Evolutionary conservation across 2,888 invertebrate genomes (phyloP).

Genomic region (Dinocampus coccinellae): DNA sequence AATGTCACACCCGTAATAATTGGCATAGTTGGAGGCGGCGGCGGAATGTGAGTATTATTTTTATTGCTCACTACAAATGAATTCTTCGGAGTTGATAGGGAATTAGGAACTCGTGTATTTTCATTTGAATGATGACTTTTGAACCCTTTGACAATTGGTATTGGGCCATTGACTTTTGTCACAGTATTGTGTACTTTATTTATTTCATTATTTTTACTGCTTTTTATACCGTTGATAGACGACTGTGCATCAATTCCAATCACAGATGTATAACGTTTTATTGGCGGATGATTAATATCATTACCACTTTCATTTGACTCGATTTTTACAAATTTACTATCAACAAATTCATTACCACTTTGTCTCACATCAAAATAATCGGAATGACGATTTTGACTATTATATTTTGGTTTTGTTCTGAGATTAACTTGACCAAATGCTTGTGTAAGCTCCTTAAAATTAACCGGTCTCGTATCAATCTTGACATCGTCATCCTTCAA

Average conservation of each 20-base stretch:
- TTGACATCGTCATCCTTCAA: conserved; percentile 42
- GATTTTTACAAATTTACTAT: conserved; percentile 30
- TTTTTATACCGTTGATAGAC: conserved; percentile 33
- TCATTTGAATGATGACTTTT: conserved; percentile 39
- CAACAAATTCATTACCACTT: conserved; percentile 15
- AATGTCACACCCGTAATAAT: conserved; percentile 66
- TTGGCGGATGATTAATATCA: conserved; percentile 23
- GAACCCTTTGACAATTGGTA: conserved; percentile 58
- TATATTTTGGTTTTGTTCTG: conserved; percentile 44
- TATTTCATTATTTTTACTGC: conserved; percentile 11
- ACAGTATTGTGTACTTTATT: conserved; percentile 19
- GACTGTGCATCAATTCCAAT: conserved; percentile 51
- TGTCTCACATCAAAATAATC: conserved; percentile 45
- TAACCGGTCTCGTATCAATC: conserved; percentile 55
- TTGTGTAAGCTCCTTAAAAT: conserved; percentile 60
- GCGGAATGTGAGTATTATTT: conserved; percentile 43
- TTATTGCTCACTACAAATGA: conserved; percentile 11
- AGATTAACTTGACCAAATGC: conserved; percentile 58
- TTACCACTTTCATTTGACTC: conserved; percentile 19
- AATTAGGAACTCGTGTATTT: conserved; percentile 31
- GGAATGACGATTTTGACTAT: conserved; percentile 47
- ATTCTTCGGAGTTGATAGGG: not conserved
- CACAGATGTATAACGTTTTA: conserved; percentile 57
- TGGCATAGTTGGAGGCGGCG: conserved; percentile 61
- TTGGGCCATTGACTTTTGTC: conserved; percentile 40